Percentiles rank a stretch among this genome's conserved stretches.
Evolutionary conservation across 2,888 invertebrate species (phyloP).

Genomic region (Latrodectus elegans): DNA sequence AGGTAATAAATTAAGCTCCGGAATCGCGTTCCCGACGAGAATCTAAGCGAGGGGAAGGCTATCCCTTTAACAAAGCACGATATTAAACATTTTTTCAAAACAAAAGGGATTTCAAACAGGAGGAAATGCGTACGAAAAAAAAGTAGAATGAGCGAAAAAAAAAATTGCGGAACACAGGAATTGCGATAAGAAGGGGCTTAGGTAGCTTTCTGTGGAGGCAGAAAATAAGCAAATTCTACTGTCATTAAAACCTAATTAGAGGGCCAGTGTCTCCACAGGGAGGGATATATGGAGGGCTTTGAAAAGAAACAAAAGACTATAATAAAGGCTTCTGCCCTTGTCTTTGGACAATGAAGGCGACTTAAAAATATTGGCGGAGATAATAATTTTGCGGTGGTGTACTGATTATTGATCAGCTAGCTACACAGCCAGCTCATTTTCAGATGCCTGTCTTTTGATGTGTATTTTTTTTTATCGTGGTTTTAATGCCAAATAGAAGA

Average conservation of each 20-base stretch:
- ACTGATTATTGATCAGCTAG: conserved; percentile 47
- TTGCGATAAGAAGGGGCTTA: conserved; percentile 44
- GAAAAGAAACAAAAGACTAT: conserved; percentile 44
- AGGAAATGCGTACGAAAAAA: background rate
- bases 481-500: background rate
- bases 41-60: background rate
- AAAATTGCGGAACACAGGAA: background rate
- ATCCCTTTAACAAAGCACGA: conserved; percentile 7
- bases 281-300: conserved; percentile 3
- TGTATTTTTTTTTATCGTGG: conserved; percentile 4
- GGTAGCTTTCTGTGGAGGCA: conserved; percentile 3
- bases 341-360: conserved; percentile 7
- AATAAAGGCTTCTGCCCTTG: conserved; percentile 10
- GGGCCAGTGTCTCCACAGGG: conserved; percentile 34
- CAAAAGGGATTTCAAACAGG: conserved; percentile 8
- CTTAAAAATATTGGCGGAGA: conserved; percentile 44
- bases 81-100: conserved; percentile 42
- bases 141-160: background rate
- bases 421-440: conserved; percentile 14
- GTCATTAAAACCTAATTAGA: conserved; percentile 64
- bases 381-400: conserved; percentile 37
- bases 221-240: conserved; percentile 53
- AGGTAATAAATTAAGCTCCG: conserved; percentile 58
- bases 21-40: conserved; percentile 25
- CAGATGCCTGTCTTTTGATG: conserved; percentile 13